Base-by-base conservation (phyloP, 2,113 vertebrate genomes). In the Gasterosteus nipponicus region DNA sequence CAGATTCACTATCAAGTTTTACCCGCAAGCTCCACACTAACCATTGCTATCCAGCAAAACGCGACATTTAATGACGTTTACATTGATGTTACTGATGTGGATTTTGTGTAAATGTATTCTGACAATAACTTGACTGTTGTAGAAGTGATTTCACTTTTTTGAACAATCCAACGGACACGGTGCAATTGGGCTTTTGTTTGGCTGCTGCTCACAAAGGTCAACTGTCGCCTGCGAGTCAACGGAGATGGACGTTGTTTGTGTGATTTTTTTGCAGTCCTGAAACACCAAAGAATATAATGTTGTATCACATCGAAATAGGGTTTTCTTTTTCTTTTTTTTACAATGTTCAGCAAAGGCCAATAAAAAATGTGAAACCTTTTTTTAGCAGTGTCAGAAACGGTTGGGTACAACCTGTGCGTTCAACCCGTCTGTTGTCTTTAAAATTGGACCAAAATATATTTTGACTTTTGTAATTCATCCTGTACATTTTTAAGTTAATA, bases 401-500 rank as follows among this genome's bases (percentile, higher is more conserved):
- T 75, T 75, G 29, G 64, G 38, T 68, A 42, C 75, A 29, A 75
- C 58, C 10, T 12, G 12, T 68, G 44, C 22, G 57, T 64, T 75
- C 58, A 73, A 61, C n/a, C n/a, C n/a, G n/a, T n/a, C n/a, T n/a
- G n/a, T 66, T 44, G 29, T 59, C 10, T 66, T 53, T 19, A 31
- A 53, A 64, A 80, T 63, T 47, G 59, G 54, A 81, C 69, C 65
- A 54, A 71, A 66, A 69, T 0, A 67, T 63, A 38, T 81, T 64
- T 75, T 63, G 41, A 80, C 53, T 67, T 84, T 84, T 89, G 63
- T 79, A 71, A 53, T 81, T 73, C 46, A 57, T 63, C 80, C 73
- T 91, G 86, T 91, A 80, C 46, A 80, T 89, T 89, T 87, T 89
- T 86, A 83, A 89, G 83, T 90, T 69, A 89, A 93, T 84, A 83